These are phyloP conservation scores for Diuraphis noxia DNA, from an alignment of 1,140 invertebrate genomes.

Conservation along the genomic window DNA sequence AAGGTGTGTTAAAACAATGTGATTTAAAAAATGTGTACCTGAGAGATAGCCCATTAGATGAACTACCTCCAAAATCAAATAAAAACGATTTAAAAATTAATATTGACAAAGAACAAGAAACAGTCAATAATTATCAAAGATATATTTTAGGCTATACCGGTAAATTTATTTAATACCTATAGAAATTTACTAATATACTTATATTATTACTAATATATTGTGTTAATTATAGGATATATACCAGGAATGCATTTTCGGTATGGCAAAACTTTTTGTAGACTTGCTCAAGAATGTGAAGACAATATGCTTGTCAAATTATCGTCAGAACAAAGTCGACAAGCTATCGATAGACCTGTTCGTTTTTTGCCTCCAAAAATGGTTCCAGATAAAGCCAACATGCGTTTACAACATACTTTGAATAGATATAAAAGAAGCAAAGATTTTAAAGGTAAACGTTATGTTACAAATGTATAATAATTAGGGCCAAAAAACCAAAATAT, in stretches of 20 bases:
- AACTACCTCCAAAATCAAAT: constrained; percentile 21
- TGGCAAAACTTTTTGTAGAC: constrained; percentile 70
- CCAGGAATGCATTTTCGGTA: constrained; percentile 67
- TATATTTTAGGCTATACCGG: constrained; percentile 52
- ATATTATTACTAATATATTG: not conserved
- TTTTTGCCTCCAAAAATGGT: constrained; percentile 46
- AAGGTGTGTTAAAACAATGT: constrained; percentile 46
- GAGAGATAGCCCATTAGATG: not conserved
- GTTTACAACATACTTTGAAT: constrained; percentile 38
- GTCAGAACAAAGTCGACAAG: constrained; percentile 44
- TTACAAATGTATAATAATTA: not conserved
- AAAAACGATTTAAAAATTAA: constrained; percentile 39
- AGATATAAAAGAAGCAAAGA: constrained; percentile 47
- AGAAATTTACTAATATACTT: no score
- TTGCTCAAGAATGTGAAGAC: constrained; percentile 71
- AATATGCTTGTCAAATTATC: constrained; percentile 63
- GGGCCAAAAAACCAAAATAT: no score
- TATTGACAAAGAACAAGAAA: constrained; percentile 39
- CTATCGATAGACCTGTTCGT: constrained; percentile 46
- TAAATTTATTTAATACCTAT: constrained; percentile 9
- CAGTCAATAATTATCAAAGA: constrained; percentile 39
- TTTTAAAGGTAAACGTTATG: constrained; percentile 36
- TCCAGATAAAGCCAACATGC: constrained; percentile 36
- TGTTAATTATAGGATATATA: constrained; percentile 63
- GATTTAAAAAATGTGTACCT: constrained; percentile 35